A percentile compares a stretch with the other conserved stretches of the same genome.
These are phyloP conservation scores for Xestoiulus laeticollis DNA, from an alignment of 2,888 invertebrate species.

Conservation along the genomic window DNA sequence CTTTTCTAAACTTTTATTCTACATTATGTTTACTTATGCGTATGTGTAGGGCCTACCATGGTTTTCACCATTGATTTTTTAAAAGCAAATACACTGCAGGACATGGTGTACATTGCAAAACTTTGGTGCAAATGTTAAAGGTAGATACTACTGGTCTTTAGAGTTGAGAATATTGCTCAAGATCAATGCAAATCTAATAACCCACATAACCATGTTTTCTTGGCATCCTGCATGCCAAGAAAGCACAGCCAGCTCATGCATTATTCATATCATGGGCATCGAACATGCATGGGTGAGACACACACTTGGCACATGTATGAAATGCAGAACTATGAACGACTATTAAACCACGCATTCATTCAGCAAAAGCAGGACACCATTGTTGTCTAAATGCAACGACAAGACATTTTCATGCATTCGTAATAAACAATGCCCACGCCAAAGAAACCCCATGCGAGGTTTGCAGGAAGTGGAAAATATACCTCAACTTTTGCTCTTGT, in stretches of 20 bases:
- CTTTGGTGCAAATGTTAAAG: background rate
- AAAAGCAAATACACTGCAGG: too few species aligned
- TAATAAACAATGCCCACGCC: background rate
- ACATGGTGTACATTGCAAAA: too few species aligned
- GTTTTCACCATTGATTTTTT: too few species aligned
- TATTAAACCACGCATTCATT: background rate
- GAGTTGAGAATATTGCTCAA: background rate
- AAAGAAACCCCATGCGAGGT: background rate
- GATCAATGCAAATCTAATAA: background rate
- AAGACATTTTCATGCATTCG: background rate
- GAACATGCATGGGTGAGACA: too few species aligned
- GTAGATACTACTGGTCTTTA: background rate
- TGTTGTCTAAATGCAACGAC: constrained; percentile 6
- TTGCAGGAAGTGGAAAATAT: background rate
- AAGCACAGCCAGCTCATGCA: background rate
- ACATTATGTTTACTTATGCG: too few species aligned
- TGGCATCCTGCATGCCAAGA: background rate
- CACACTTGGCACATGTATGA: background rate
- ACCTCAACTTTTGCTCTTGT: too few species aligned
- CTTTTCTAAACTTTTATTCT: background rate
- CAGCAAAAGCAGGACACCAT: constrained; percentile 2
- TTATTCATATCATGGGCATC: background rate
- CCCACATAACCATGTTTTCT: background rate
- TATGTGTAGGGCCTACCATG: too few species aligned
- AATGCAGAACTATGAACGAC: background rate